phyloP scores from a whole-genome alignment of 2,888 invertebrate species.

The Cotesia congregata region DNA sequence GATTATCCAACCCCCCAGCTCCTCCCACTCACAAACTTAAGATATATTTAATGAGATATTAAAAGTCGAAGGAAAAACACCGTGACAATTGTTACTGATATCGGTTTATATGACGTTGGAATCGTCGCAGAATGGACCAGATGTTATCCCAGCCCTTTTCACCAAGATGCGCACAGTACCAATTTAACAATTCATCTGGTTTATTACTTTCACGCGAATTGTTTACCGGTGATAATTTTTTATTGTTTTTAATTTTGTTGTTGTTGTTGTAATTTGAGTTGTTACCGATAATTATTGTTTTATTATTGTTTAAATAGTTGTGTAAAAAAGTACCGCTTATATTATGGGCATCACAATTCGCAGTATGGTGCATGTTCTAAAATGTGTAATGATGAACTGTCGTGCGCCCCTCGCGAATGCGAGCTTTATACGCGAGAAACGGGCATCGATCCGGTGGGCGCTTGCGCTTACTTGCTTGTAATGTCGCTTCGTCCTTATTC shows the following conservation, averaged over 20 bases:
- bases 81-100: neutral
- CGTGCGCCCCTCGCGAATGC: constrained; percentile 65
- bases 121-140: constrained; percentile 36
- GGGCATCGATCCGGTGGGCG: constrained; percentile 68
- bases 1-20: neutral
- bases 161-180: constrained; percentile 13
- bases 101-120: constrained; percentile 16
- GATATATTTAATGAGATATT: neutral
- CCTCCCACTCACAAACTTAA: neutral
- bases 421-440: constrained; percentile 67
- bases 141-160: constrained; percentile 38
- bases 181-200: neutral
- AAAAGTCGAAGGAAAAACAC: neutral
- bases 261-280: neutral
- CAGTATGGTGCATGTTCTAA: constrained; percentile 59
- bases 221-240: neutral
- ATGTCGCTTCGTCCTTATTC: constrained; percentile 48
- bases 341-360: constrained; percentile 4
- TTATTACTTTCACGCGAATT: neutral
- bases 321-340: constrained; percentile 21
- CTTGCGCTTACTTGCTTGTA: constrained; percentile 65
- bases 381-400: constrained; percentile 66
- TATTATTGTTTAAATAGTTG: constrained; percentile 15
- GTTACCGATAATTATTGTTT: constrained; percentile 2
- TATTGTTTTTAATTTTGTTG: neutral